Base-by-base conservation (phyloP, 1,140 invertebrate genomes). In the Agrilus planipennis region DNA sequence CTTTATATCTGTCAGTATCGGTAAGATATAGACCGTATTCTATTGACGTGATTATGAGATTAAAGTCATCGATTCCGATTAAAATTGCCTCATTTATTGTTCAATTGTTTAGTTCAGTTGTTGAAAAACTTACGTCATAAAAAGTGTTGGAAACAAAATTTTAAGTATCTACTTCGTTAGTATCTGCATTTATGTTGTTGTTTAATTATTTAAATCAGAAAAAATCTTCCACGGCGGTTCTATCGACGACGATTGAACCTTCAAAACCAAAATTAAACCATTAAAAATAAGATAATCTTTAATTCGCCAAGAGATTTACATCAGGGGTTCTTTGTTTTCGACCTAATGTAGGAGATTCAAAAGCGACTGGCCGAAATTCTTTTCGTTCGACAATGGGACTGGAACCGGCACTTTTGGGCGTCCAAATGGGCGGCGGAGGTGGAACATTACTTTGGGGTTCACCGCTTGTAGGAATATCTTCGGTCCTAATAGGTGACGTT, bases 321-420 rank as follows among this genome's bases (percentile, higher is more conserved):
- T 62, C 55, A 44, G 47, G 45, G 11, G 55, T 45, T 37, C 50
- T 49, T 45, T 59, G 60, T 52, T 62, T 68, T 21, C 77, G 63
- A 17, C 69, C 64, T 54, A 81, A 61, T 51, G 76, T 65, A 44
- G 78, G 75, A 50, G 77, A 75, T 49, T 86, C 81, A 56, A 88
- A 88, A 46, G 72, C 74, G 20, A 88, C 77, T 1, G 84, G 79
- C 42, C 77, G 69, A 62, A 84, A 87, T 75, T 81, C 68, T 67
- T 77, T 72, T 51, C 72, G 59, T 51, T 80, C 74, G 41, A 64
- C 58, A 15, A 64, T 62, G 2, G 79, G 79, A 54, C 76, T 79
- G 2, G 77, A 63, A 30, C 69, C 70, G 11, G 66, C 75, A 58
- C 72, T 79, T 49, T 70, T 73, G 3, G 84, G 82, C 2, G 76